phyloP scores from a whole-genome alignment of 2,113 vertebrate species.

The Colius striatus region DNA sequence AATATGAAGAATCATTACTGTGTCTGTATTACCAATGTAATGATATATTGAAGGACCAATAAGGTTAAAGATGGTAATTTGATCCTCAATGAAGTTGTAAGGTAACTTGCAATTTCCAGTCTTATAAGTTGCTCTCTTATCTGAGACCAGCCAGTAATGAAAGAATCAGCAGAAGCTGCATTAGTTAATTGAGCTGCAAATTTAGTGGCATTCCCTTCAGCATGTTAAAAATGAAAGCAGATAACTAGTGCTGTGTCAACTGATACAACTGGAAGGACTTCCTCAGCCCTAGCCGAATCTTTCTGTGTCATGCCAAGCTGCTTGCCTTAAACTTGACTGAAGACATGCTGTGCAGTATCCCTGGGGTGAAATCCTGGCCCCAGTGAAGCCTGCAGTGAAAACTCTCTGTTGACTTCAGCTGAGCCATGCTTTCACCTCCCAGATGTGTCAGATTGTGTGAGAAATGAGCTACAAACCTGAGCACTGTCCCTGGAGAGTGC shows the following conservation, averaged over 20 bases:
- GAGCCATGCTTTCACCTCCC: not conserved
- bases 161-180: not conserved
- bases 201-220: not conserved
- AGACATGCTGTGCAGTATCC: not conserved
- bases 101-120: not conserved
- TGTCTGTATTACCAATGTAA: not conserved
- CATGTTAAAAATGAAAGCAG: not conserved
- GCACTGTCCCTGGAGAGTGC: constrained; percentile 4
- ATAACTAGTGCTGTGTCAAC: not conserved
- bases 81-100: not conserved
- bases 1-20: not conserved
- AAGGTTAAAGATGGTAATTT: not conserved
- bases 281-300: not conserved
- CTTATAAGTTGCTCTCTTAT: not conserved
- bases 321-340: not conserved
- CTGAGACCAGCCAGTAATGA: not conserved
- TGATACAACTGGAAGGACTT: not conserved
- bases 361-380: not conserved
- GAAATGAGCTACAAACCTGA: not conserved
- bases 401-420: not conserved
- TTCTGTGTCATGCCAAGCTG: not conserved
- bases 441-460: not conserved
- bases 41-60: not conserved
- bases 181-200: not conserved
- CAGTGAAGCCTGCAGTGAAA: not conserved